Conservation (phyloP, 2,113 vertebrate species). For the Lampris incognitus region DNA sequence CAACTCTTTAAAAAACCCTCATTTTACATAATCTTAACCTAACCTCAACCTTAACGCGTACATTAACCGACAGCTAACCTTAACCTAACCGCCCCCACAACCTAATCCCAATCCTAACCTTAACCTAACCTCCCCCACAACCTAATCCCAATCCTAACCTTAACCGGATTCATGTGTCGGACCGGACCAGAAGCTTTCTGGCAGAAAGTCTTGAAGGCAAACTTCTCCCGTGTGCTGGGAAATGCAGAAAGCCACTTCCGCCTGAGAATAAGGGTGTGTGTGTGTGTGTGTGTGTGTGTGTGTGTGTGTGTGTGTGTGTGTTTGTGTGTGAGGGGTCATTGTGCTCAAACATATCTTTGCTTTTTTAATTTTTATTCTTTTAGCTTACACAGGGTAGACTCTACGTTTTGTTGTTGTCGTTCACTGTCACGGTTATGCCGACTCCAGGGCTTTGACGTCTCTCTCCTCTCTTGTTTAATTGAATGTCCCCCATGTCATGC, state of each 20-base stretch:
- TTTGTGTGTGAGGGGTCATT: background rate
- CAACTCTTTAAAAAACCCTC: no score
- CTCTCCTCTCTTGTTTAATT: constrained; percentile 19
- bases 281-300: constrained; percentile 5
- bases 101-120: no score
- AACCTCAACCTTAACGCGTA: no score
- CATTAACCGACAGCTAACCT: no score
- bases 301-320: constrained; percentile 17
- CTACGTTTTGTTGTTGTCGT: background rate
- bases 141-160: no score
- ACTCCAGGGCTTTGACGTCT: constrained; percentile 1
- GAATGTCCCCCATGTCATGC: background rate
- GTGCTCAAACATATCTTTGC: constrained; percentile 2
- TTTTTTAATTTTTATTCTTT: background rate
- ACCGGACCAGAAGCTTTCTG: no score
- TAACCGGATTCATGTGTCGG: no score
- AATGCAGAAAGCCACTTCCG: constrained; percentile 9
- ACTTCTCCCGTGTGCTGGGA: background rate
- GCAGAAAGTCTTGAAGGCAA: no score
- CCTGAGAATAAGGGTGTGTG: constrained; percentile 5
- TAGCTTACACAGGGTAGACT: background rate
- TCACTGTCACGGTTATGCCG: constrained; percentile 25
- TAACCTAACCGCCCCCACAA: no score
- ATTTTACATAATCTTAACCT: no score
- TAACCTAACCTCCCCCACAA: no score